These are phyloP conservation scores for Istiophorus platypterus DNA, from an alignment of 2,113 vertebrate genomes.

Conservation along the genomic window DNA sequence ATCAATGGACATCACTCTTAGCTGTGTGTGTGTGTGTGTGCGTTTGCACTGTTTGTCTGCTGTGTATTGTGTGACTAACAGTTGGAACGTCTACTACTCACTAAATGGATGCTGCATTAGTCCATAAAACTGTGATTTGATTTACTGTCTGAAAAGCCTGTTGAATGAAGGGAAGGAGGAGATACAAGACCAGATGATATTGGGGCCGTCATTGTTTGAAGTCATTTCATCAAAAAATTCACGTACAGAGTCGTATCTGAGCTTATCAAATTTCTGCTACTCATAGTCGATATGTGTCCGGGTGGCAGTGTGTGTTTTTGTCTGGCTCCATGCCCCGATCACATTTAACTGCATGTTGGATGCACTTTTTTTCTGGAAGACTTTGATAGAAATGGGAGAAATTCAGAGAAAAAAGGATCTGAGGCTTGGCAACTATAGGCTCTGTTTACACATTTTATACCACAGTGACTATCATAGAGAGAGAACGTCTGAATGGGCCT, in stretches of 20 bases:
- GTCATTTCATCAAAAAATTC: constrained; percentile 34
- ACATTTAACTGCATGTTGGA: constrained; percentile 30
- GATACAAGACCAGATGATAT: constrained; percentile 19
- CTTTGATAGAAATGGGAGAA: constrained; percentile 17
- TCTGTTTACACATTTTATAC: constrained; percentile 36
- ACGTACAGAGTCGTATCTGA: constrained; percentile 24
- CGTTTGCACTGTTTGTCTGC: constrained; percentile 3
- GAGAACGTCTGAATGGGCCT: neutral
- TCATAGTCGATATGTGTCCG: constrained; percentile 1
- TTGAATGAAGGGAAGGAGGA: constrained; percentile 1
- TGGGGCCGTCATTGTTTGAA: constrained; percentile 18
- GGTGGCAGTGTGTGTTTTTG: constrained; percentile 19
- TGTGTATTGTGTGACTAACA: constrained; percentile 29
- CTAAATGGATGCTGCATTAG: constrained; percentile 40
- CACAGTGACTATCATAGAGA: constrained; percentile 29
- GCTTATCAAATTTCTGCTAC: constrained; percentile 35
- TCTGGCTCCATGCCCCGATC: constrained; percentile 29
- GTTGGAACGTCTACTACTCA: constrained; percentile 4
- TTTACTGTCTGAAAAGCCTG: constrained; percentile 10
- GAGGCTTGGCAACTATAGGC: neutral
- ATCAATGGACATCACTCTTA: constrained; percentile 66
- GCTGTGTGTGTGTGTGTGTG: constrained; percentile 39
- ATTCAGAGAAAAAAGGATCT: constrained; percentile 41
- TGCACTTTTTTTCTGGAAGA: constrained; percentile 2
- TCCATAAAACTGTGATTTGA: constrained; percentile 42